Base-by-base conservation (phyloP, 2,888 invertebrate species). In the Orthosia gothica region DNA sequence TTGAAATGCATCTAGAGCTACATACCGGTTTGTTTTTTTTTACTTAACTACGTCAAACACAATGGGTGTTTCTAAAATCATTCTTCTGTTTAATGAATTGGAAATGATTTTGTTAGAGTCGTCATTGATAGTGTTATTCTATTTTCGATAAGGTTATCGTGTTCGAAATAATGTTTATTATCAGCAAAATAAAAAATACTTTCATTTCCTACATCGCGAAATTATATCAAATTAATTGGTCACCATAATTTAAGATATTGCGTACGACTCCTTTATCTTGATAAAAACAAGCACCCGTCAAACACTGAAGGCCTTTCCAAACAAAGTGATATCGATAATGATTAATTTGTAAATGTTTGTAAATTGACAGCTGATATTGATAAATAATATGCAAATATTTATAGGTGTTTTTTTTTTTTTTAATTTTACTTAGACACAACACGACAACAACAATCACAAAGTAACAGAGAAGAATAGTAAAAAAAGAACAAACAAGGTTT, bases 121-220 rank as follows among this genome's bases (percentile, higher is more conserved):
- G 9, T 50, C 16, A 50, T 2, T 49, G 18, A 16, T 49, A 49
- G 50, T 7, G 18, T 18, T 1, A 9, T n/a, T 50, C n/a, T 7
- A 50, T 9, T 50, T 18, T 9, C 9, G 18, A n/a, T 50, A 9
- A n/a, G 50, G 3, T 50, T 32, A 58, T 5, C 18, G 12, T 32
- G 26, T n/a, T 32, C 5, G 11, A n/a, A 16, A 57, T 40, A 40
- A 9, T 40, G 40, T 1, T 40, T 40, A 40, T 15, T 55, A 20
- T 26, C 20, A 12, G 12, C 4, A 20, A 20, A 12, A 54, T 54
- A 12, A 20, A 54, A 54, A 54, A 20, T n/a, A 20, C 13, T 54
- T 72, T 50, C 26, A 63, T 74, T 73, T 73, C 47, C 52, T 15
- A 20, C 55, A 64, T 64, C 3, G 18, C 5, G 15, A 50, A 67